phyloP scores from a whole-genome alignment of 1,140 invertebrate genomes.

The Polyergus mexicanus region DNA sequence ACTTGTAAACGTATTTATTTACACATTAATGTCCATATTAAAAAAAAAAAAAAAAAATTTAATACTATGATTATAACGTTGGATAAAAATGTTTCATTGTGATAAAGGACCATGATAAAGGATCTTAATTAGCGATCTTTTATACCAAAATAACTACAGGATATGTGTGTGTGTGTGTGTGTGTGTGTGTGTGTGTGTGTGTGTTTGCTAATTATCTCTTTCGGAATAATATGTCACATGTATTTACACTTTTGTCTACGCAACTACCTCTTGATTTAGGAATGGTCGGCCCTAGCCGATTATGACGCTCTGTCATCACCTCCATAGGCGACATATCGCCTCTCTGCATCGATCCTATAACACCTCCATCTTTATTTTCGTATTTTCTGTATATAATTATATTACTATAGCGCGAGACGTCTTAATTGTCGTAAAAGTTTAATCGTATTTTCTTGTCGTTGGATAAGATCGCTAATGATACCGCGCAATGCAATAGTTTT shows the following conservation, averaged over 20 bases:
- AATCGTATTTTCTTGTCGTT: conserved; percentile 12
- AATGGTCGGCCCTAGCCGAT: conserved; percentile 72
- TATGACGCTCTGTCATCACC: conserved; percentile 67
- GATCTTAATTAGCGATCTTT: not conserved
- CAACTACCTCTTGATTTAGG: conserved; percentile 76
- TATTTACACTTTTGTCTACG: conserved; percentile 39
- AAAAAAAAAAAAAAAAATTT: not conserved
- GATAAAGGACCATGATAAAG: not conserved
- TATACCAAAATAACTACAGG: not conserved
- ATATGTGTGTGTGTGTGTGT: too few species aligned
- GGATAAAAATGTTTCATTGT: not conserved
- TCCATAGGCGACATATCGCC: conserved; percentile 78
- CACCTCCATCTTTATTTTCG: conserved; percentile 65
- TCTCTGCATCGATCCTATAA: conserved; percentile 77
- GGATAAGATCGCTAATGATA: conserved; percentile 1
- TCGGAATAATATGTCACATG: not conserved
- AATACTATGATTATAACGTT: not conserved
- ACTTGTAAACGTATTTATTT: conserved; percentile 20
- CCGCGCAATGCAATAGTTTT: not conserved
- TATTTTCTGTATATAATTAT: conserved; percentile 28
- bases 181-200: not conserved
- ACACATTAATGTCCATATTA: not conserved
- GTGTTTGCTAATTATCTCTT: not conserved
- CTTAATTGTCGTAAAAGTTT: conserved; percentile 14
- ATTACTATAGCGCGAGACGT: not conserved